phyloP scores from a whole-genome alignment of 1,140 invertebrate species.

The Zaprionus africanus region DNA sequence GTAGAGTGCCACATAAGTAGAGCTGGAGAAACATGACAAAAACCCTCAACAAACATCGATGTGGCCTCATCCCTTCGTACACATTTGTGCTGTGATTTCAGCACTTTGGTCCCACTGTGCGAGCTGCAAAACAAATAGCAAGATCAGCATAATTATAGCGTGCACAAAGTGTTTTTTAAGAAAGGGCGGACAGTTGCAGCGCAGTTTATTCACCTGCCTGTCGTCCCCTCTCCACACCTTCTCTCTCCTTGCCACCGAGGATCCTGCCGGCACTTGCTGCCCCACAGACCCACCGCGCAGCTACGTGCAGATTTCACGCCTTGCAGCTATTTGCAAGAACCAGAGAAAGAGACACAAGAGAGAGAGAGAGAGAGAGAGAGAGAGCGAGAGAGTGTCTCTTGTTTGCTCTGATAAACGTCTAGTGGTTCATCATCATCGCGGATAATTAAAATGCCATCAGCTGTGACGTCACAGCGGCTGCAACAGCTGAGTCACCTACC shows the following conservation, averaged over 20 bases:
- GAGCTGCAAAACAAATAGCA: constrained; percentile 69
- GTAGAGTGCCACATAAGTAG: too few relatives aligned
- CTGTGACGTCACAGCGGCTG: constrained; percentile 29
- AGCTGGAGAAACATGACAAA: too few relatives aligned
- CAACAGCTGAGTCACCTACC: constrained; percentile 25
- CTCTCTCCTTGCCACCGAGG: constrained; percentile 3
- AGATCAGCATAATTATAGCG: constrained; percentile 68
- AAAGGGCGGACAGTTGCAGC: constrained; percentile 71
- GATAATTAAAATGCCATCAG: constrained; percentile 78
- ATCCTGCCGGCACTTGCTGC: constrained; percentile 3
- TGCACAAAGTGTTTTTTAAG: constrained; percentile 71
- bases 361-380: background rate
- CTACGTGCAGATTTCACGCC: constrained; percentile 67
- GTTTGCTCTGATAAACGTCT: constrained; percentile 54
- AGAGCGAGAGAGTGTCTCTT: constrained; percentile 1
- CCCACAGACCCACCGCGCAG: constrained; percentile 36
- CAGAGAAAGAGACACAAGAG: background rate
- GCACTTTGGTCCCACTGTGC: constrained; percentile 16
- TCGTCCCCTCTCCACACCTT: background rate
- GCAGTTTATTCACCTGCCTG: constrained; percentile 78
- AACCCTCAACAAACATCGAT: too few relatives aligned
- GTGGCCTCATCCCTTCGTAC: too few relatives aligned
- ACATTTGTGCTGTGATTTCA: background rate
- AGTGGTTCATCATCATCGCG: constrained; percentile 8
- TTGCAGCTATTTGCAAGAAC: constrained; percentile 70